phyloP scores from a whole-genome alignment of 2,888 invertebrate species.

The Julus scanicus region DNA sequence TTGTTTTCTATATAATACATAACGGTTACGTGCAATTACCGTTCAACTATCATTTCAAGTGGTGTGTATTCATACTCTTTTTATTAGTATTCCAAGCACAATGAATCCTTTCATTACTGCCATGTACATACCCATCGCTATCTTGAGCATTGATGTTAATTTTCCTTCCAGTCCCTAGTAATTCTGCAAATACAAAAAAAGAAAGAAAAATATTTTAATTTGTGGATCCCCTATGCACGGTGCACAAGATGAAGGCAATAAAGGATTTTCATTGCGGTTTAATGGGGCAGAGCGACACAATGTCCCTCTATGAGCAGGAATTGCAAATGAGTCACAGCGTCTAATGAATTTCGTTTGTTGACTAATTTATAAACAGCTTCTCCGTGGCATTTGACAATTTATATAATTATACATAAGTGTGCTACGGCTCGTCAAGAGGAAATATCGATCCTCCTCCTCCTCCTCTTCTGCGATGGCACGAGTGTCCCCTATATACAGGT shows the following conservation, averaged over 20 bases:
- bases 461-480: not conserved
- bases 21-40: not conserved
- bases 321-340: not conserved
- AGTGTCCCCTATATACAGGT: not conserved
- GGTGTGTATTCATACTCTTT: not conserved
- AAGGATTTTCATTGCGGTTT: not conserved
- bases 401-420: slow-evolving; percentile 36
- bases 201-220: slow-evolving; percentile 17
- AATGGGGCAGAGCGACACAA: slow-evolving; percentile 4
- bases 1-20: too few species aligned
- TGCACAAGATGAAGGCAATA: not conserved
- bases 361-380: slow-evolving; percentile 45
- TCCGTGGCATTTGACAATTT: slow-evolving; percentile 34
- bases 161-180: slow-evolving; percentile 53
- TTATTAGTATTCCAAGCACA: not conserved
- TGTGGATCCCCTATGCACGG: not conserved
- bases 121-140: slow-evolving; percentile 52
- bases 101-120: not conserved
- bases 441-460: not conserved
- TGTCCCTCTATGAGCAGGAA: not conserved
- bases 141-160: slow-evolving; percentile 56
- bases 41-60: not conserved
- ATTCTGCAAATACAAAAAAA: slow-evolving; percentile 53
- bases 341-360: slow-evolving; percentile 39
- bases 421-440: not conserved